Base-by-base conservation (phyloP, 1,140 invertebrate species). In the Atopsyche davidsoni region DNA sequence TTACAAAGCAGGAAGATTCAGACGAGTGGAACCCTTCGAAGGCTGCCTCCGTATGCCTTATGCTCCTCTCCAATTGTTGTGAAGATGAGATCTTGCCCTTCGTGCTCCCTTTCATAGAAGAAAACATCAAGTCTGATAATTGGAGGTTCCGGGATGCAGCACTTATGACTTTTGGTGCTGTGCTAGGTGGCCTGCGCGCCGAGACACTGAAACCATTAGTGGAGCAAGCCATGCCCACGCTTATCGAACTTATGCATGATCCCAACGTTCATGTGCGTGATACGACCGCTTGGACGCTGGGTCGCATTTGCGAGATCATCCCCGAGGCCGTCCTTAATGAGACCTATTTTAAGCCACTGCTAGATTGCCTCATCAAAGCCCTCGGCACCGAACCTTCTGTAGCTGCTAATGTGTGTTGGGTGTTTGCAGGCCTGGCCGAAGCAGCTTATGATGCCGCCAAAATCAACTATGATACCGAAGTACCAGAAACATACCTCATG, bases 21-120 rank as follows among this genome's bases (percentile, higher is more conserved):
- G 93, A 99, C 66, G 96, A 98, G 63, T 99, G 97, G 97, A 98
- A 97, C 75, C 97, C 97, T 4, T 91, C 93, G 54, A 99, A 99
- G 77, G 93, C 97, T 3, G 93, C 97, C 18, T 95, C 96, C 18
- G 96, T 99, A n/a, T 99, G 96, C 71, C 74, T 99, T 0, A 98
- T 99, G 93, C 75, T 99, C 11, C 75, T 99, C 54, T 88, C 97
- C 18, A 89, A 92, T 19, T 98, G 96, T 63, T 97, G 94, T 67
- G 95, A 97, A 71, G 93, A 99, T 71, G 89, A 87, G 60, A 96
- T 99, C 59, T 89, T 99, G n/a, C 85, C 82, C 2, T 84, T 87
- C 71, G 93, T 98, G 9, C 72, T 99, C 62, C 95, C 96, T n/a
- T 99, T 99, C 68, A 92, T 99, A 28, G 89, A 92, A 63, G 80